Percentiles rank a stretch among this genome's conserved stretches.
These are phyloP conservation scores for Fulica atra DNA, from an alignment of 2,113 vertebrate species.

Conservation along the genomic window DNA sequence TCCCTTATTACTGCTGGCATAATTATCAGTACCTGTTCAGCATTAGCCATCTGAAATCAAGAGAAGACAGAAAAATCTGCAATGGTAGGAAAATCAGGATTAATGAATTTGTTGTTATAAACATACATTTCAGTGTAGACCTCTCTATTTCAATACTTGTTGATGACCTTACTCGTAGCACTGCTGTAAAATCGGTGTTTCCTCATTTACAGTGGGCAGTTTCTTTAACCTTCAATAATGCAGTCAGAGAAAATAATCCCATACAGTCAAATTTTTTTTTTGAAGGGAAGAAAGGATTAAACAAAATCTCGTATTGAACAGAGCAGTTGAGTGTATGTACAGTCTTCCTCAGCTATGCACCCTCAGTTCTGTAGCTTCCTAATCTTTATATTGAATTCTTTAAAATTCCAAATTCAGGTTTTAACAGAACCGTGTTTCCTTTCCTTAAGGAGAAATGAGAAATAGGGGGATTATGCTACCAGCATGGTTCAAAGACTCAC, in stretches of 20 bases:
- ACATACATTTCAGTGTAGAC: not conserved
- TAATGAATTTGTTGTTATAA: not conserved
- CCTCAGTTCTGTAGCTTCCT: not conserved
- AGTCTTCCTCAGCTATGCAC: not conserved
- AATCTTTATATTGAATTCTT: not conserved
- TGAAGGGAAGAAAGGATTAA: not conserved
- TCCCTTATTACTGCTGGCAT: not conserved
- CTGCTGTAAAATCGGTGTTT: not conserved
- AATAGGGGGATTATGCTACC: not conserved
- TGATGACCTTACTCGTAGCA: not conserved
- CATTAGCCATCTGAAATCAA: not conserved
- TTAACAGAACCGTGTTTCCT: not conserved
- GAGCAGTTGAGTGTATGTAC: not conserved
- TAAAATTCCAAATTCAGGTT: not conserved
- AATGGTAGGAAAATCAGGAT: not conserved
- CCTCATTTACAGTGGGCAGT: not conserved
- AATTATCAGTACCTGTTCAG: not conserved
- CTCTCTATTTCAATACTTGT: not conserved
- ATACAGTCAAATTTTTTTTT: not conserved
- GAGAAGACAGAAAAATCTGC: not conserved
- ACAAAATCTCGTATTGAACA: not conserved
- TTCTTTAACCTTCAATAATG: not conserved
- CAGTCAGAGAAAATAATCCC: not conserved
- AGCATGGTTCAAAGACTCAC: not conserved
- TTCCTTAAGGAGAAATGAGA: not conserved